Evolutionary conservation across 2,797 vertebrate genomes (phyloP), one percentile per base, ranked within the genome.

Genomic region (Hylomyscus alleni): DNA sequence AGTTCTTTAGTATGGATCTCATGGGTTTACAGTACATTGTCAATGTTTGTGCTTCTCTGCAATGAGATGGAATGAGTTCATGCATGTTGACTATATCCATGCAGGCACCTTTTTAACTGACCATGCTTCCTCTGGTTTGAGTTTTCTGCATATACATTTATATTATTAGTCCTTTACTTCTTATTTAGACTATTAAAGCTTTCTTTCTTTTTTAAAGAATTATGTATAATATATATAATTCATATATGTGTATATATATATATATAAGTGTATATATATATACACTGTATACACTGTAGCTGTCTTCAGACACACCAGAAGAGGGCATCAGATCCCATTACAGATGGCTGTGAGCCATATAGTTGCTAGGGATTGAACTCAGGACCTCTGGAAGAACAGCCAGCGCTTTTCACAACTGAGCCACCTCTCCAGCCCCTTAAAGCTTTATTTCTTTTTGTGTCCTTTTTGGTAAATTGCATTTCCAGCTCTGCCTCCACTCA

Each of bases 381-480:
- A n/a, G 31, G 34, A 69, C 67, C 34, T 69, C 15, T n/a, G 34
- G 34, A n/a, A n/a, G 67, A 69, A 34, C 67, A 69, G 34, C 31
- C 67, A 69, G 15, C n/a, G 34, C 34, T 69, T 34, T 69, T n/a
- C 17, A 69, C 67, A n/a, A 6, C 67, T n/a, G 65, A 69, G 67
- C 67, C 67, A 69, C 3, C 34, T 69, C 67, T 17, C 67, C 3
- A 8, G 34, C 65, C 65, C 65, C 31, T 31, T 69, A 69, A 69
- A 17, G 14, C 15, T 17, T n/a, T 26, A 50, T 83, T 90, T 85
- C 17, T 65, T 77, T 58, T 62, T 85, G 20, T 85, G 52, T 95
- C 37, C 62, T 4, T 90, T 96, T 95, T 58, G 26, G 10, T 90
- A 58, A 91, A 62, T 90, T 94, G 37, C 93, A 1, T 85, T 94